Evolutionary conservation across 1,140 invertebrate genomes (phyloP), one percentile per base, ranked within the genome.

Genomic region (Aphidius gifuensis): DNA sequence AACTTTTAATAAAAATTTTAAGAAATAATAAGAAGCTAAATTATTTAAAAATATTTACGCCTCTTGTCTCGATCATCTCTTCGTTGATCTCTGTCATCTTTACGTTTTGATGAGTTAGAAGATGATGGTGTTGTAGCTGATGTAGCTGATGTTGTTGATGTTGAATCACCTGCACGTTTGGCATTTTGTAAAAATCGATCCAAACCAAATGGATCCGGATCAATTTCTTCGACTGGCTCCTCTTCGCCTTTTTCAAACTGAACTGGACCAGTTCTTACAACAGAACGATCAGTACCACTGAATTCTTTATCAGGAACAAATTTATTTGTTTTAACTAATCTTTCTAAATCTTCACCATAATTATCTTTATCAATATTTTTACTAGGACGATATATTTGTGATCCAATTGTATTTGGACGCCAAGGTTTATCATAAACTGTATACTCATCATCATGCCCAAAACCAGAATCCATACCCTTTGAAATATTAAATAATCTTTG

Each of bases 221-320:
- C n/a, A n/a, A n/a, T n/a, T n/a, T n/a, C n/a, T n/a, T n/a, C n/a
- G n/a, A n/a, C n/a, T n/a, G n/a, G n/a, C n/a, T n/a, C n/a, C n/a
- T n/a, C n/a, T n/a, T n/a, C n/a, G n/a, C 93, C 91, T 69, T 91
- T 91, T 78, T 97, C 94, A 82, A 98, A 99, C 76, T 98, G 94
- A 21, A 99, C 97, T 5, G 97, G 97, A 0, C 96, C 97, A 50
- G 90, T 88, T n/a, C 96, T 85, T 21, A 86, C 80, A 4, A 77
- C 80, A 23, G 82, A 82, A 46, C 89, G 80, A 71, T 96, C 93
- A 9, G 92, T 91, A 6, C 97, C 97, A 45, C 92, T 90, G 73
- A 99, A 98, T 68, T 95, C 93, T 71, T 97, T 96, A 77, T 98
- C 96, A 1, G 97, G 95, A 4, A 98, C 94, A 84, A 98, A 98